Base-by-base conservation (phyloP, 2,113 vertebrate genomes). In the Charina bottae region DNA sequence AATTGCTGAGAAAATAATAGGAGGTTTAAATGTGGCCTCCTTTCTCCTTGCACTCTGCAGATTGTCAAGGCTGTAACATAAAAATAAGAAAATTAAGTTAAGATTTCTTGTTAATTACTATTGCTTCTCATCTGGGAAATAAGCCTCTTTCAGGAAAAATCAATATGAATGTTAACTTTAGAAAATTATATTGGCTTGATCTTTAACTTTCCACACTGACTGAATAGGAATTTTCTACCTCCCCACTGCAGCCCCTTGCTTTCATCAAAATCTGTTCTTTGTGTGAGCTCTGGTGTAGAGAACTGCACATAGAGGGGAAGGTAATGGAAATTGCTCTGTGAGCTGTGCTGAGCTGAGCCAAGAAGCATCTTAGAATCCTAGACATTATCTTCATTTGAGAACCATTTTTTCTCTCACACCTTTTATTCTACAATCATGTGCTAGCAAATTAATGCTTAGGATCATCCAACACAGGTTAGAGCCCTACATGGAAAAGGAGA, bases 141-240 rank as follows among this genome's bases (percentile, higher is more conserved):
- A 62, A 33, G 11, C 54, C 89, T 37, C 72, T 42, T 83, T 58
- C 23, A 8, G 46, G 17, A 85, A 86, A 87, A 87, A 56, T 55
- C 59, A 91, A 33, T 87, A 24, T 56, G 60, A 60, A 10, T 37
- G 13, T 91, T 87, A 37, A 68, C 37, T 68, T 87, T 68, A 91
- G 56, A n/a, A 83, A 84, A 49, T 49, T 24, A 46, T 64, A 89
- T 64, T 64, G 42, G 59, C 33, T 87, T 28, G 13, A 19, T 28
- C 55, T 19, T 42, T 46, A 54, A 33, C 28, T 89, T 26, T 11
- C 9, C 37, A 83, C 37, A 46, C 49, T 62, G 9, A 28, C 12
- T 21, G 46, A 89, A 64, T n/a, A 49, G 24, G 55, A 62, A 89
- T 53, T 89, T 12, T 64, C 28, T n/a, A 3, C 26, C 13, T 89